phyloP scores from a whole-genome alignment of 2,888 invertebrate genomes.

The Hyposoter didymator region DNA sequence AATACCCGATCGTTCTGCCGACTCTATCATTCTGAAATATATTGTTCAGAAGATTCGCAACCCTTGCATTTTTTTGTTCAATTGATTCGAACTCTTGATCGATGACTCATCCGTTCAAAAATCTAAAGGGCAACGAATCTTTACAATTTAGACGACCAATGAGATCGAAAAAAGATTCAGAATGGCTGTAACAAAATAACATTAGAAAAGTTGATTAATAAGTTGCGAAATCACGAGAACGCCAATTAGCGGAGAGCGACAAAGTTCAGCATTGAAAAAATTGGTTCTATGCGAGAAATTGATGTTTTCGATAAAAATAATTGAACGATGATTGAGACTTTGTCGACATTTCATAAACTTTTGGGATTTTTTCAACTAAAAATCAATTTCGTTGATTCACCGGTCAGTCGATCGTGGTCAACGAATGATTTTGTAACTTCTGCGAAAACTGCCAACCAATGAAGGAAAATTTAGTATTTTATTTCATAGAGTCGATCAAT shows the following conservation, averaged over 20 bases:
- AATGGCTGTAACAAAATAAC: no score
- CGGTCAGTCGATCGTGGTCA: no score
- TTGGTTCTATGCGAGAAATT: no score
- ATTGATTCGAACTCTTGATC: background rate
- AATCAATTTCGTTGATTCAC: background rate
- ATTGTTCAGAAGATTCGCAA: conserved; percentile 17
- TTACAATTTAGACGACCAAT: background rate
- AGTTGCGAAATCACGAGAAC: no score
- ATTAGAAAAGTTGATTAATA: no score
- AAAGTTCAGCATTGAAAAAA: no score
- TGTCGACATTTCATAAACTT: background rate
- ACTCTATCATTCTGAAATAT: conserved; percentile 39
- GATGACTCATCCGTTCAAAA: background rate
- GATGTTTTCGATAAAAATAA: no score
- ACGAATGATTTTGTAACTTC: background rate
- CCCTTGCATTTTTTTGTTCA: background rate
- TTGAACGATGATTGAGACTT: background rate
- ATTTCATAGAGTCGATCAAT: background rate
- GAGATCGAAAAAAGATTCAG: no score
- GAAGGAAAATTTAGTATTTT: background rate
- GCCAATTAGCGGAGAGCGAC: no score
- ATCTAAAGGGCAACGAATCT: background rate
- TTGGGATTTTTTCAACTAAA: background rate
- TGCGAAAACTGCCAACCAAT: background rate
- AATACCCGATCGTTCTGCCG: conserved; percentile 40